phyloP scores from a whole-genome alignment of 2,113 vertebrate species.

The Nerophis ophidion region DNA sequence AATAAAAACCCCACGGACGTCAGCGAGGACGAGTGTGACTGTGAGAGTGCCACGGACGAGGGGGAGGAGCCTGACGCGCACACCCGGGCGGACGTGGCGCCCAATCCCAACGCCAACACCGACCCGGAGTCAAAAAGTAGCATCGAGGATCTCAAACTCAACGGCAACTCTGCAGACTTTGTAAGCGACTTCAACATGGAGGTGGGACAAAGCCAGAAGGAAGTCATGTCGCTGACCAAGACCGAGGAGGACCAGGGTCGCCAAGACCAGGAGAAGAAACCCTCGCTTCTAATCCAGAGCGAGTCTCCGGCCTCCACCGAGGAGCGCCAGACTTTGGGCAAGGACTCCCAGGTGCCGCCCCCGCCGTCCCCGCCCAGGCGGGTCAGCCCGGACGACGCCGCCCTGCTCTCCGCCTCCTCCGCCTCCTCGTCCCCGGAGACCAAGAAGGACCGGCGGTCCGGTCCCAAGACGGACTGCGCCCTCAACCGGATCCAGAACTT shows the following conservation, averaged over 20 bases:
- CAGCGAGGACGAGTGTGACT: conserved; percentile 49
- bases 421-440: conserved; percentile 89
- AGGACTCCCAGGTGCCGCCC: conserved; percentile 50
- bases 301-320: conserved; percentile 26
- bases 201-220: conserved; percentile 59
- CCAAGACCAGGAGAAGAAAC: conserved; percentile 47
- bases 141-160: conserved; percentile 40
- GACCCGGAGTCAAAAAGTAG: conserved; percentile 33
- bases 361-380: conserved; percentile 66
- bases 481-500: conserved; percentile 94
- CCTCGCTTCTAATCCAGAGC: conserved; percentile 40
- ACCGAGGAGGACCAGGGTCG: conserved; percentile 37
- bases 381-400: conserved; percentile 81
- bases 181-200: conserved; percentile 42
- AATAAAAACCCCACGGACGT: conserved; percentile 79
- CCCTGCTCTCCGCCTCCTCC: conserved; percentile 71
- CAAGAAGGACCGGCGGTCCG: conserved; percentile 91
- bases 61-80: conserved; percentile 41
- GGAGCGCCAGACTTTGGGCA: conserved; percentile 51
- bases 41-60: conserved; percentile 64
- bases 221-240: conserved; percentile 48
- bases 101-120: conserved; percentile 5
- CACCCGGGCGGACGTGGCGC: conserved; percentile 44
- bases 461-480: conserved; percentile 91
- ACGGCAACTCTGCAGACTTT: conserved; percentile 33